Percentiles rank a stretch among this genome's conserved stretches.
These are phyloP conservation scores for Podotricha telesiphe DNA, from an alignment of 2,888 invertebrate genomes.

Conservation along the genomic window DNA sequence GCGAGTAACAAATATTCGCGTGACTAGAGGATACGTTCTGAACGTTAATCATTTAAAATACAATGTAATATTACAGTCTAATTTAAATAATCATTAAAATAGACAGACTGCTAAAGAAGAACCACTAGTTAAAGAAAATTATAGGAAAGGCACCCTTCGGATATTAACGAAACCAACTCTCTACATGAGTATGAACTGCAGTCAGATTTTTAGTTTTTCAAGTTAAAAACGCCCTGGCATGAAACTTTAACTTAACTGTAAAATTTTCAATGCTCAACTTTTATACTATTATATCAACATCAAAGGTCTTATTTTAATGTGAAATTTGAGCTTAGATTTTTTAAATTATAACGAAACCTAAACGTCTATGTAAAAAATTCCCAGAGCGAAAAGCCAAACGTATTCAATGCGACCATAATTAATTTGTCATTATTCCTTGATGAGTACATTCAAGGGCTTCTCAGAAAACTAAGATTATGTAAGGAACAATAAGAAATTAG, in stretches of 20 bases:
- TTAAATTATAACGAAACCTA: not conserved
- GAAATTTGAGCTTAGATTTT: not conserved
- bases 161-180: conserved; percentile 12
- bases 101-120: not conserved
- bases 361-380: conserved; percentile 6
- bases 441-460: conserved; percentile 22
- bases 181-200: conserved; percentile 2
- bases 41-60: too few species aligned
- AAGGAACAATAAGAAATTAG: conserved; percentile 1
- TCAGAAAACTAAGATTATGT: conserved; percentile 15
- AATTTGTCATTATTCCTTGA: conserved; percentile 25
- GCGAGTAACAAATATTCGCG: not conserved
- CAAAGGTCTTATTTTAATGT: not conserved
- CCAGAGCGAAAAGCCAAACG: conserved; percentile 20
- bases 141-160: not conserved
- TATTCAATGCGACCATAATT: conserved; percentile 31
- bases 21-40: not conserved
- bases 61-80: not conserved
- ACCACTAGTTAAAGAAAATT: not conserved
- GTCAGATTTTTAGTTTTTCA: conserved; percentile 10
- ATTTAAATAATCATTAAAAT: not conserved
- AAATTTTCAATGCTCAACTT: not conserved
- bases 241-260: conserved; percentile 27
- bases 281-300: not conserved
- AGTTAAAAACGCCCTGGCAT: conserved; percentile 27